Evolutionary conservation across 2,888 invertebrate genomes (phyloP).

Genomic region (Synanthedon myopaeformis): DNA sequence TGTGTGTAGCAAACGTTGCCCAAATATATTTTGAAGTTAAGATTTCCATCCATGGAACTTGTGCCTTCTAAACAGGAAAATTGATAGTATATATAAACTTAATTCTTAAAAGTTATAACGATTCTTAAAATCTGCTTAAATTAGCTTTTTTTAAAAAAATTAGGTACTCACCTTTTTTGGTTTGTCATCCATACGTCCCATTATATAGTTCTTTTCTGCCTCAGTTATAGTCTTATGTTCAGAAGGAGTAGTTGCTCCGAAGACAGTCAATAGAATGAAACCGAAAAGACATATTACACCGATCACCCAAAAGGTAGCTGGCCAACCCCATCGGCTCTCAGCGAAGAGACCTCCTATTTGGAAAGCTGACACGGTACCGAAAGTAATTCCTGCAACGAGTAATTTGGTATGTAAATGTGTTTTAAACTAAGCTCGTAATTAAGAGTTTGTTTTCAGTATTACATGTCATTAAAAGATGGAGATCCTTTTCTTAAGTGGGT

Average conservation of each 20-base stretch:
- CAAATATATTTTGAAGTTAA: slow-evolving; percentile 52
- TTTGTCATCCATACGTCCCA: slow-evolving; percentile 18
- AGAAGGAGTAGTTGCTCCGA: slow-evolving; percentile 59
- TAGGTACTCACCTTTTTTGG: slow-evolving; percentile 15
- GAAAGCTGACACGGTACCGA: slow-evolving; percentile 75
- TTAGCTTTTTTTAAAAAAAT: neutral
- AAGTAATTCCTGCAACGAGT: slow-evolving; percentile 63
- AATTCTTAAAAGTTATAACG: neutral
- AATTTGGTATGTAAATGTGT: neutral
- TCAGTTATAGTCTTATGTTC: slow-evolving; percentile 49
- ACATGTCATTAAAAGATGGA: no score
- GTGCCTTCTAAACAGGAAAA: slow-evolving; percentile 24
- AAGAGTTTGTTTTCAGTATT: no score
- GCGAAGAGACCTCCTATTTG: slow-evolving; percentile 73
- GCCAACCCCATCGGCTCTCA: slow-evolving; percentile 71
- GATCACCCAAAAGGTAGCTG: slow-evolving; percentile 73
- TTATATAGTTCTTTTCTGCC: slow-evolving; percentile 58
- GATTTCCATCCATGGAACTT: slow-evolving; percentile 64
- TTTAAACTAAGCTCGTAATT: no score
- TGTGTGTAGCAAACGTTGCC: slow-evolving; percentile 67
- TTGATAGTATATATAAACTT: no score
- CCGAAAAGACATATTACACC: slow-evolving; percentile 65
- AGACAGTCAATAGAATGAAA: slow-evolving; percentile 45
- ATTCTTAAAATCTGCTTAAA: neutral
- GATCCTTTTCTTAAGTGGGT: no score